Evolutionary conservation across 2,797 vertebrate species (phyloP), one percentile per base, ranked within the genome.

Genomic region (Jordanella pulchra): DNA sequence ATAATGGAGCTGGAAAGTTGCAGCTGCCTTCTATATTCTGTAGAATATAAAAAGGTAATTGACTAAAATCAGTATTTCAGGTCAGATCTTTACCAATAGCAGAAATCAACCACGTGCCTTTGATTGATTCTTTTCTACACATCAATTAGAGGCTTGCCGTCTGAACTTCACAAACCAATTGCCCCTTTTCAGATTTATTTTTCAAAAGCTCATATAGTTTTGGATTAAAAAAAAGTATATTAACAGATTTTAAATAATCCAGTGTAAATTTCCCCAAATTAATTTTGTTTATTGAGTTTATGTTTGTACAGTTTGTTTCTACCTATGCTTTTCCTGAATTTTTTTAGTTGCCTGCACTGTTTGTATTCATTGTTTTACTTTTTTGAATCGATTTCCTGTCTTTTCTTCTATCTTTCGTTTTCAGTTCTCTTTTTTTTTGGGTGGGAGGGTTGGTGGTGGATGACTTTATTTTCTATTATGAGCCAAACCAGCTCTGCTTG

Each of bases 271-370:
- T 1, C 48, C 1, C 7, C 25, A 64, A 63, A 25, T 63, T 1
- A 4, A 25, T 15, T 1, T n/a, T 13, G 35, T 63, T 15, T 2
- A 10, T 58, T 48, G 9, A 32, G 10, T 25, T n/a, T 27, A 21
- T n/a, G 50, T 27, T 54, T 42, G 28, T 28, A 14, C 42, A 44
- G 21, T 25, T 61, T 35, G 23, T n/a, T 60, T 21, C 18, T 32
- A 30, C 9, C 69, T 58, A 28, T 55, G 68, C 65, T 50, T 84
- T 32, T 18, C 32, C 65, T 77, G 69, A 66, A 76, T 65, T 67
- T 35, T 11, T 25, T 64, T 13, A 23, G 14, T 44, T 63, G 25
- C 58, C 50, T 51, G 28, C 65, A 51, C 30, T 55, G 21, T 67
- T 69, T 72, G 18, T 51, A 67, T 25, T 55, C 28, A 48, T 15